Base-by-base conservation (phyloP, 2,888 invertebrate species). In the Perithous albicinctus region DNA sequence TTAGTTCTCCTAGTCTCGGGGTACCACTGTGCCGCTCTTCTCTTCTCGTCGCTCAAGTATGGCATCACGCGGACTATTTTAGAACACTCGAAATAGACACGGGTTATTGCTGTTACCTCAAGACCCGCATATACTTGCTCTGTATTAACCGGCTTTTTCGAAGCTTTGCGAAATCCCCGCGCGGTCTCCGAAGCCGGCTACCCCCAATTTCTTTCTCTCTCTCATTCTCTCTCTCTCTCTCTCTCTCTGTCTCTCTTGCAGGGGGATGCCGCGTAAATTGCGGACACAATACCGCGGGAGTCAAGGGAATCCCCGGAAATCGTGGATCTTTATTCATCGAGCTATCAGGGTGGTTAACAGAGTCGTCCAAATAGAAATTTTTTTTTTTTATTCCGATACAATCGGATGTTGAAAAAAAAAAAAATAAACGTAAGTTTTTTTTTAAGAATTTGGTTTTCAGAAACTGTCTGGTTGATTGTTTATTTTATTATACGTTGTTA, bases 31-130 rank as follows among this genome's bases (percentile, higher is more conserved):
- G 67, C 73, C 46, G 61, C 18, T 41, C 41, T 18, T 72, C 72
- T 76, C 78, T 51, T 67, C 70, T 81, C 87, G 88, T 89, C 89
- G 87, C 87, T 87, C 88, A 91, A 90, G 91, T 90, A 90, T 90
- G 90, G 89, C 91, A 91, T 92, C 92, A 91, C 90, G 89, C 87
- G 88, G 84, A 89, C 90, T 85, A 86, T 92, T 88, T 92, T 92
- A 92, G 92, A 91, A 86, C 85, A 85, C 87, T 90, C 89, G 87
- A 92, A 92, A 92, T 92, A 92, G 91, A 86, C 59, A 79, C 84
- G 84, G 87, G 88, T 89, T 88, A 88, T 89, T 88, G 88, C 88
- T 86, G 88, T 82, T 82, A 82, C 82, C 82, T 82, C 82, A 82
- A 82, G 70, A 78, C 82, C 78, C 78, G 82, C 78, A 69, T 79